Base-by-base conservation (phyloP, 2,113 vertebrate genomes). In the Anseranas semipalmata region DNA sequence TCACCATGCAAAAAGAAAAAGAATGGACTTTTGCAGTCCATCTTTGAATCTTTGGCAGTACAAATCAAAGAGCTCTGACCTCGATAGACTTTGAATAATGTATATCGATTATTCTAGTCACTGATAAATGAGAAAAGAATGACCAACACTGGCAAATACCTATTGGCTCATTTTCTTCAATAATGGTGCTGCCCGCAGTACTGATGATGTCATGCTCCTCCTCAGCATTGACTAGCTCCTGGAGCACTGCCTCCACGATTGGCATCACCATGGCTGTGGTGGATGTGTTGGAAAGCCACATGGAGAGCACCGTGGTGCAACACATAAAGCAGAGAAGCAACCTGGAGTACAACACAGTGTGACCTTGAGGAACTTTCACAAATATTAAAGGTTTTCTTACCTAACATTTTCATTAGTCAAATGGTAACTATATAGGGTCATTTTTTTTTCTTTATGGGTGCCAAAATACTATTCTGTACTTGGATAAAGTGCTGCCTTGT, bases 201-300 rank as follows among this genome's bases (percentile, higher is more conserved):
- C 97, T 96, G 15, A 85, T 96, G 9, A 97, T 98, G 53, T 99
- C 98, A 0, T 96, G 98, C 75, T 99, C 98, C 10, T 98, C 97
- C 27, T 99, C 98, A 6, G 98, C 98, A 82, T 98, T 98, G 96
- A 99, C 98, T 77, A 99, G 98, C 97, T 99, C 99, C 97, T 99
- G 99, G 53, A 99, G 98, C 87, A 99, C 99, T 1, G 99, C 99
- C 91, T 99, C 99, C 14, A 99, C 99, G 0, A 99, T 99, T 71
- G 99, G 99, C 99, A 99, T 99, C 97, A 99, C 99, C 99, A 99
- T 99, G 94, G 99, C 99, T 0, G 99, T 99, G 95, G 98, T 99
- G 96, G 99, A 99, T 12, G 99, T 99, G 98, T 99, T 99, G 96
- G 99, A 99, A 85, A 99, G 99, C 99, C 99, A 99, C 99, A 99